These are phyloP conservation scores for Andrena flavipes DNA, from an alignment of 2,888 invertebrate genomes.

Conservation along the genomic window DNA sequence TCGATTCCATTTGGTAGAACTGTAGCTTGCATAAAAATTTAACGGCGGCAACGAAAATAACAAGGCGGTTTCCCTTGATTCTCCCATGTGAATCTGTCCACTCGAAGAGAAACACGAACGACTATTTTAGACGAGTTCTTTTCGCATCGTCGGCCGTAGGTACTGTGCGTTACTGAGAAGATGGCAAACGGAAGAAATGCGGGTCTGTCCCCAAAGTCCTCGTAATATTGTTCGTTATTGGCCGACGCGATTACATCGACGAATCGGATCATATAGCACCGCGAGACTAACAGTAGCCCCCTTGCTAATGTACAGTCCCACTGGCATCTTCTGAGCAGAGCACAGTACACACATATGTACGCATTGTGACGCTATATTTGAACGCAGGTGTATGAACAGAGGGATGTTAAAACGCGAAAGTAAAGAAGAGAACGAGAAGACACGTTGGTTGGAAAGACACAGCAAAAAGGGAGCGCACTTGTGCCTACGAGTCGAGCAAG, in stretches of 20 bases:
- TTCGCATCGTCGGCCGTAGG: slow-evolving; percentile 32
- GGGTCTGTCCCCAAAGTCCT: no score
- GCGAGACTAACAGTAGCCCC: no score
- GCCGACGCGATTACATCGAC: no score
- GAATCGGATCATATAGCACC: no score
- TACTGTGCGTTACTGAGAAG: neutral
- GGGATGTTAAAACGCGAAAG: slow-evolving; percentile 26
- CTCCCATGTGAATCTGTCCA: slow-evolving; percentile 2
- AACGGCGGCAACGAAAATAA: slow-evolving; percentile 26
- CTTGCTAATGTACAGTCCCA: no score
- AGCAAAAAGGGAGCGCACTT: slow-evolving; percentile 26
- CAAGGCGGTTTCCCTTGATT: slow-evolving; percentile 25
- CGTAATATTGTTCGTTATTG: no score
- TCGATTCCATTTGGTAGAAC: slow-evolving; percentile 11
- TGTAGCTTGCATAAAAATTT: slow-evolving; percentile 13
- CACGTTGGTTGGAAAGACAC: neutral
- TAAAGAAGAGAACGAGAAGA: slow-evolving; percentile 13
- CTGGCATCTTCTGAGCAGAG: neutral
- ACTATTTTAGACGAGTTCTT: slow-evolving; percentile 62
- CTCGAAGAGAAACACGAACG: slow-evolving; percentile 12
- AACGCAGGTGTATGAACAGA: slow-evolving; percentile 63
- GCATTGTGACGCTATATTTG: slow-evolving; percentile 9
- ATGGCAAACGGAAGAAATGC: no score
- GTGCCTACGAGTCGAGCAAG: slow-evolving; percentile 30
- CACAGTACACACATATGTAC: neutral